A percentile compares a stretch with the other conserved stretches of the same genome.
These are phyloP conservation scores for Sitophilus oryzae DNA, from an alignment of 1,140 invertebrate species.

Conservation along the genomic window DNA sequence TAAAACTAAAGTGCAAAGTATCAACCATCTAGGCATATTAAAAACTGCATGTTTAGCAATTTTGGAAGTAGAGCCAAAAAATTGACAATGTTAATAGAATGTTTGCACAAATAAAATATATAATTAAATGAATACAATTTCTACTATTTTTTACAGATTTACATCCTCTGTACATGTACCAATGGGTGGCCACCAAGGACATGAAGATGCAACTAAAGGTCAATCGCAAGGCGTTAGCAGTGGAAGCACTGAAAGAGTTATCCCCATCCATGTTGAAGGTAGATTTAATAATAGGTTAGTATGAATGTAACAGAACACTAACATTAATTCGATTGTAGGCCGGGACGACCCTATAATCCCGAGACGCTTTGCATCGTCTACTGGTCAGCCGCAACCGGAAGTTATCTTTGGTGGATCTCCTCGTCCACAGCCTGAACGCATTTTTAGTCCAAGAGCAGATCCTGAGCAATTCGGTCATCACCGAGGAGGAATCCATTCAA, in stretches of 20 bases:
- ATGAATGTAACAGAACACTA: background rate
- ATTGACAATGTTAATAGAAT: too few relatives aligned
- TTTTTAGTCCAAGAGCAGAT: constrained; percentile 34
- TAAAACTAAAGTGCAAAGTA: too few relatives aligned
- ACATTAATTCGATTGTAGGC: background rate
- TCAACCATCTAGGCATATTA: too few relatives aligned
- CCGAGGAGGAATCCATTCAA: constrained; percentile 15
- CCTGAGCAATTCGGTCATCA: constrained; percentile 29
- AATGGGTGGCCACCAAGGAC: constrained; percentile 40
- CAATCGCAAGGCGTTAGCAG: constrained; percentile 35
- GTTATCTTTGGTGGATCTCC: constrained; percentile 9
- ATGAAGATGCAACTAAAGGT: constrained; percentile 34
- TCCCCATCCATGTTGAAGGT: constrained; percentile 83
- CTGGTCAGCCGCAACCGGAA: constrained; percentile 26
- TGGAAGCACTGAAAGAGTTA: constrained; percentile 62
- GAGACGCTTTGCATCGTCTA: constrained; percentile 41
- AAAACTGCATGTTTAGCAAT: too few relatives aligned
- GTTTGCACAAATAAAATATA: too few relatives aligned
- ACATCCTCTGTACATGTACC: constrained; percentile 55
- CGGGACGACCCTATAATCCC: constrained; percentile 67
- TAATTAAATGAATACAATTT: constrained; percentile 32
- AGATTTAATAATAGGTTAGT: background rate
- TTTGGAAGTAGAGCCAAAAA: too few relatives aligned
- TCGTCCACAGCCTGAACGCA: constrained; percentile 26
- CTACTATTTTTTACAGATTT: constrained; percentile 42